phyloP scores from a whole-genome alignment of 1,140 invertebrate species.

The Atopsyche davidsoni region DNA sequence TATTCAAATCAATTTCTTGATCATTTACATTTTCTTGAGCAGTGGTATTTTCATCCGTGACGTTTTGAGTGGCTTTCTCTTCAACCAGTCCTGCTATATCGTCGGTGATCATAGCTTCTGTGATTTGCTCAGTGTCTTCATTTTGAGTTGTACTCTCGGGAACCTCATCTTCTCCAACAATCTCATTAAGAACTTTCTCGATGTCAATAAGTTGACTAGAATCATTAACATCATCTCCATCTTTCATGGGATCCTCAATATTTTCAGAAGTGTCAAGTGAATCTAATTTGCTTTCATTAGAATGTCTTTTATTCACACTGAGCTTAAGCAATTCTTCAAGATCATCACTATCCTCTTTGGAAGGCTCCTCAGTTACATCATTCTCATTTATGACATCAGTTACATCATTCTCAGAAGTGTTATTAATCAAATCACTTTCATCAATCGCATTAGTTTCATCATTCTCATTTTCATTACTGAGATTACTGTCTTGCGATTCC shows the following conservation, averaged over 20 bases:
- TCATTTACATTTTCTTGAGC: too few relatives aligned
- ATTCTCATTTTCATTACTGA: not conserved
- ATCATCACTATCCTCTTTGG: not conserved
- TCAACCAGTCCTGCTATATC: too few relatives aligned
- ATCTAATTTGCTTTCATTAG: too few relatives aligned
- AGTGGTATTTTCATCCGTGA: too few relatives aligned
- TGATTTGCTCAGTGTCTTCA: too few relatives aligned
- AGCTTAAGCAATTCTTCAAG: not conserved
- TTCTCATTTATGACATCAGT: not conserved
- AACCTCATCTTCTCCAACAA: not conserved
- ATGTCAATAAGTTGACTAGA: too few relatives aligned
- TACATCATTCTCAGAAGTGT: not conserved
- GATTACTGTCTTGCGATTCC: not conserved
- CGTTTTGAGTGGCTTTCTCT: too few relatives aligned
- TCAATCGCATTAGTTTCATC: not conserved
- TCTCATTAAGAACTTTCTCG: not conserved
- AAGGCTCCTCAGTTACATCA: not conserved
- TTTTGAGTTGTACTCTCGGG: too few relatives aligned
- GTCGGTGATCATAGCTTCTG: too few relatives aligned
- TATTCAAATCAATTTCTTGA: too few relatives aligned
- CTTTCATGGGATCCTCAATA: conserved; percentile 1
- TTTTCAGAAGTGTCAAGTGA: not conserved
- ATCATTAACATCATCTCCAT: conserved; percentile 1
- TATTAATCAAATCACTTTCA: not conserved
- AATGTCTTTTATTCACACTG: too few relatives aligned